A percentile compares a stretch with the other conserved stretches of the same genome.
phyloP scores from a whole-genome alignment of 2,113 vertebrate species.

The Tonatia bakeri region DNA sequence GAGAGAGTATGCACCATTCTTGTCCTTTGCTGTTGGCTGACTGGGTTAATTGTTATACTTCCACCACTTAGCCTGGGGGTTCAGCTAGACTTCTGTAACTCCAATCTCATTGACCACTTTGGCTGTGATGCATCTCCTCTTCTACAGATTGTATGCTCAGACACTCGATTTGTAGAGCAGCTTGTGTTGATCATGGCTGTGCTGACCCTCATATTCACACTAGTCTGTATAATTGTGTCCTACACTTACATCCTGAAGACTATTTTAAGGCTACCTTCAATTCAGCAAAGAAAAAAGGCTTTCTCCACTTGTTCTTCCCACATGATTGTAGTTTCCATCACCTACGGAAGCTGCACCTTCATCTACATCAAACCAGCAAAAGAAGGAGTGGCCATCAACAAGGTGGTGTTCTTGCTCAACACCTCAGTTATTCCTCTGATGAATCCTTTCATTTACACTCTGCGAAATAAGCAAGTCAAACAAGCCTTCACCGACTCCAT shows the following conservation, averaged over 20 bases:
- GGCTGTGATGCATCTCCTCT: constrained; percentile 36
- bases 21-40: constrained; percentile 8
- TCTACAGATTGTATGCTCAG: constrained; percentile 35
- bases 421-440: constrained; percentile 36
- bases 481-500: neutral
- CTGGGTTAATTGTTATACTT: constrained; percentile 5
- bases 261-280: constrained; percentile 26
- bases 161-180: constrained; percentile 27
- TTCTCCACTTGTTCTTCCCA: constrained; percentile 48
- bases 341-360: constrained; percentile 48
- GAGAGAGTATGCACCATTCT: neutral
- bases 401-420: constrained; percentile 10
- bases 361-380: constrained; percentile 45
- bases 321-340: constrained; percentile 26
- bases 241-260: constrained; percentile 17
- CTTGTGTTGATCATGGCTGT: neutral
- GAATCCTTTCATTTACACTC: constrained; percentile 42
- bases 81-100: constrained; percentile 47
- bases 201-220: constrained; percentile 23
- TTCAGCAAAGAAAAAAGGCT: constrained; percentile 38
- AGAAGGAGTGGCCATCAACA: constrained; percentile 7
- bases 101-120: constrained; percentile 48
- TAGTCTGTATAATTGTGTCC: constrained; percentile 19
- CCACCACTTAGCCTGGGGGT: constrained; percentile 7
- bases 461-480: constrained; percentile 31